Evolutionary conservation across 2,888 invertebrate species (phyloP), one percentile per base, ranked within the genome.

Genomic region (Eupithecia pulchellata): DNA sequence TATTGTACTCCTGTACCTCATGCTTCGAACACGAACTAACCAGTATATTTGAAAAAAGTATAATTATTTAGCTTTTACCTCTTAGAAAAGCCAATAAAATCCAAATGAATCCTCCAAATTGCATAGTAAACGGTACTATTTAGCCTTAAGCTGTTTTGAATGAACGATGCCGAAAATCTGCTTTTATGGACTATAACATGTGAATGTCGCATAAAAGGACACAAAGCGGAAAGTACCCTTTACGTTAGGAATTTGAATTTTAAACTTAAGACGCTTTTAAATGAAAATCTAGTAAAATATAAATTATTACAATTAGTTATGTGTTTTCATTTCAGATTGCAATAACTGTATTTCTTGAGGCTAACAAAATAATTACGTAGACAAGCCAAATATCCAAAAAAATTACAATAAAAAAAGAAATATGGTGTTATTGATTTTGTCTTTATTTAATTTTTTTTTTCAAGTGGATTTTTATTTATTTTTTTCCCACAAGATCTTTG

Each of bases 121-220:
- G 77, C 78, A 77, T 76, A 80, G 76, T 73, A 81, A 77, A 69
- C 66, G 69, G 75, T 78, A 79, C 82, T 76, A 81, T 79, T 76
- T 77, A 79, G 78, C 76, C 81, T 75, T 75, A 70, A 78, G 77
- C 74, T 72, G 75, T 79, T 74, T 58, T 66, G 79, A 81, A 82
- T 79, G 81, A 83, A 83, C 81, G 81, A 79, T 77, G 76, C 79
- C 79, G 81, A 77, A 79, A 80, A 81, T 79, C 79, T 78, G 75
- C 71, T 80, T 92, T 92, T 91, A 92, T 89, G 75, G 90, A 74
- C 90, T 79, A 89, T 91, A 90, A 92, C 86, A 73, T 81, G 81
- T 79, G 79, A 84, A 80, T 79, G 76, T 74, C 83, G 82, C 74
- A 83, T 90, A 89, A 89, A 89, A 66, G 62, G 79, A 81, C 81